These are phyloP conservation scores for Morpho deidamia DNA, from an alignment of 2,888 invertebrate species.

Conservation along the genomic window DNA sequence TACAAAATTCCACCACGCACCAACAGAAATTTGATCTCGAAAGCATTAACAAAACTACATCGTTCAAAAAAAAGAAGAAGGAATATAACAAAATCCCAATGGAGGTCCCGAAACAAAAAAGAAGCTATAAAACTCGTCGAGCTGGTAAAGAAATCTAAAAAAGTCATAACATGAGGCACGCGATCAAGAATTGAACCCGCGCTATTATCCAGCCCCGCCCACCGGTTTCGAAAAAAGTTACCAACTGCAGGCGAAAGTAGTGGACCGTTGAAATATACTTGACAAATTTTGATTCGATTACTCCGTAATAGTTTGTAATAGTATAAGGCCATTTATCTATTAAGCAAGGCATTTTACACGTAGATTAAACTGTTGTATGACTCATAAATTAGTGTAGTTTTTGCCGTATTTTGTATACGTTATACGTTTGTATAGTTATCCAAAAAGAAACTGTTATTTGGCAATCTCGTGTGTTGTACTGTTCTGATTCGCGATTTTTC, in stretches of 20 bases:
- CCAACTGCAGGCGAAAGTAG: conserved; percentile 21
- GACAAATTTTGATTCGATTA: not conserved
- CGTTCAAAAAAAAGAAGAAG: not conserved
- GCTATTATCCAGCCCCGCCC: conserved; percentile 62
- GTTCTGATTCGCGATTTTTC: no score
- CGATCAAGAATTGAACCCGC: conserved; percentile 61
- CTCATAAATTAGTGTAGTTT: no score
- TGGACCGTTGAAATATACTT: conserved; percentile 7
- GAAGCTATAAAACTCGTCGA: not conserved
- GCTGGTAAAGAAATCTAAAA: conserved; percentile 9
- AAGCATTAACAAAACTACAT: conserved; percentile 14
- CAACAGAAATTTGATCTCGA: conserved; percentile 26
- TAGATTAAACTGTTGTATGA: no score
- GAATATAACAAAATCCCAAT: conserved; percentile 3
- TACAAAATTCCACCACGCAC: conserved; percentile 34
- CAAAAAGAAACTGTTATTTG: no score
- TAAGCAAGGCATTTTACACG: no score
- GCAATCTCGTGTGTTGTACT: no score
- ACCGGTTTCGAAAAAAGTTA: conserved; percentile 47
- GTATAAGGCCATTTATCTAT: no score
- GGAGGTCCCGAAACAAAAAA: conserved; percentile 3
- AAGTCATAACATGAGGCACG: conserved; percentile 58
- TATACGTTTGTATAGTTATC: no score
- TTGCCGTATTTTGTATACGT: no score
- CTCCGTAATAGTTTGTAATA: not conserved